phyloP scores from a whole-genome alignment of 2,888 invertebrate species.

The Scaptomyza flava region DNA sequence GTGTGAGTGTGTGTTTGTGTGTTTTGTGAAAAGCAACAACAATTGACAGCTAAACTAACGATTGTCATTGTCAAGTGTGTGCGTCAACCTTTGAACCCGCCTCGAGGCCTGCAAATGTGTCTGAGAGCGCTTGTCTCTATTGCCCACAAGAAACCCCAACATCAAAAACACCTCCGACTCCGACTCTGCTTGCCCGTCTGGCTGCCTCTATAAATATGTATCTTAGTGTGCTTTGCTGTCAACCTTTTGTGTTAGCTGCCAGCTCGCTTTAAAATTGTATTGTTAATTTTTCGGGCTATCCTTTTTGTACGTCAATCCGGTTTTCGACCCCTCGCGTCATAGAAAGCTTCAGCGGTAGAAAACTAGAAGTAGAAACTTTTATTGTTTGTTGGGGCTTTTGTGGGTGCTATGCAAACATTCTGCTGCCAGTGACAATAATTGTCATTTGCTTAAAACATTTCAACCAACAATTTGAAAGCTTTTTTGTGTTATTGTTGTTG shows the following conservation, averaged over 20 bases:
- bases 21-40: conserved; percentile 55
- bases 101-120: conserved; percentile 41
- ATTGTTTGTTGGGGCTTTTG: conserved; percentile 60
- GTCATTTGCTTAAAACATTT: conserved; percentile 38
- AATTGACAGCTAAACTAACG: conserved; percentile 78
- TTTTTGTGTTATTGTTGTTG: background rate
- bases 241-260: conserved; percentile 42
- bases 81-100: conserved; percentile 78
- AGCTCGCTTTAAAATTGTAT: conserved; percentile 74
- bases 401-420: conserved; percentile 62
- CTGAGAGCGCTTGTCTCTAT: conserved; percentile 18
- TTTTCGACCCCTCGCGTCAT: conserved; percentile 16
- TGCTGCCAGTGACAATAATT: conserved; percentile 65
- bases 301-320: conserved; percentile 52
- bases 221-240: conserved; percentile 29
- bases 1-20: conserved; percentile 7
- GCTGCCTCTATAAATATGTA: background rate
- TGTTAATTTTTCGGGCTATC: conserved; percentile 71
- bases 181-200: conserved; percentile 14
- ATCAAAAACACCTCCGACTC: background rate
- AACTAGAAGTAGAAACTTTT: conserved; percentile 5
- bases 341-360: background rate
- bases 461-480: background rate
- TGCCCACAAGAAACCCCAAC: conserved; percentile 4
- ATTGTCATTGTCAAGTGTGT: conserved; percentile 79